Evolutionary conservation across 2,888 invertebrate genomes (phyloP).

Genomic region (Cinara cedri): DNA sequence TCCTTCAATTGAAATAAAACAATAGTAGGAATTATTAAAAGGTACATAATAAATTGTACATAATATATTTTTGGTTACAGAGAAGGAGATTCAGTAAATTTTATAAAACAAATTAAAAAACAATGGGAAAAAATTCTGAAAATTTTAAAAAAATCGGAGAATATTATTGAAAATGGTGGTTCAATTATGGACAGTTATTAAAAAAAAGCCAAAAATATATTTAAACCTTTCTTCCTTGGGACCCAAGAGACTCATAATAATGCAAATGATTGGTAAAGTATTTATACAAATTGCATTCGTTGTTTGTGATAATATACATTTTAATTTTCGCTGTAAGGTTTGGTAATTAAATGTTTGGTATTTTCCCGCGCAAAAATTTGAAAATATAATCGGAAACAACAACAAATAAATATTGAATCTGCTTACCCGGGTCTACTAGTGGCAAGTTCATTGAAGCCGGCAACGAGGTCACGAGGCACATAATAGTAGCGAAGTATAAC

Average conservation of each 20-base stretch:
- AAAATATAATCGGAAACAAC: not conserved
- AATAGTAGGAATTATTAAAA: not conserved
- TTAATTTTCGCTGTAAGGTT: not conserved
- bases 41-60: not conserved
- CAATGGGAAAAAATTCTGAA: too few species aligned
- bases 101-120: too few species aligned
- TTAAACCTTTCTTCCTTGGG: too few species aligned
- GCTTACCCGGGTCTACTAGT: constrained; percentile 49
- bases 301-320: not conserved
- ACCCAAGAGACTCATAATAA: too few species aligned
- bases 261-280: too few species aligned
- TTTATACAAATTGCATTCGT: too few species aligned
- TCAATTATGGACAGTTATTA: too few species aligned
- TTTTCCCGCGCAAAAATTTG: not conserved
- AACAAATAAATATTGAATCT: not conserved
- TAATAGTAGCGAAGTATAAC: constrained; percentile 5
- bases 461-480: constrained; percentile 40
- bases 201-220: too few species aligned
- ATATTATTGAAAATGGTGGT: too few species aligned
- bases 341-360: not conserved
- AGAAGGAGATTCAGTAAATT: too few species aligned
- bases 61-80: too few species aligned
- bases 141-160: too few species aligned
- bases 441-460: constrained; percentile 45
- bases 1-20: constrained; percentile 60